Conservation (phyloP, 2,797 vertebrate genomes). For the Bovichtus variegatus region DNA sequence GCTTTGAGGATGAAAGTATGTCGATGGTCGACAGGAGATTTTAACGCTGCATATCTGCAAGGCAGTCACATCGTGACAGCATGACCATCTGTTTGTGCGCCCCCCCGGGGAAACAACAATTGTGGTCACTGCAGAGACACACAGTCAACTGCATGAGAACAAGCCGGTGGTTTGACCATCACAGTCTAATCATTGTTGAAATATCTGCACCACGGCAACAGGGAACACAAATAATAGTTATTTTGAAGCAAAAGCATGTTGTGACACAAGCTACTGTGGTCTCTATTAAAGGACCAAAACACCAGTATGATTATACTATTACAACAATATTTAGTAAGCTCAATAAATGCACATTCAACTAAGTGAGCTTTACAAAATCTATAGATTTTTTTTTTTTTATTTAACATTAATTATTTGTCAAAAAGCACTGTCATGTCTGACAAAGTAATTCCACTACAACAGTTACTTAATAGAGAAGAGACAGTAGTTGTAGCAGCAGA, state of each 20-base stretch:
- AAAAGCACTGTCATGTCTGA: background rate
- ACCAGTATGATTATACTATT: background rate
- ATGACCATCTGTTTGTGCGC: slow-evolving; percentile 63
- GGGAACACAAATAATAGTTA: slow-evolving; percentile 23
- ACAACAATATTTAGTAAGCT: background rate
- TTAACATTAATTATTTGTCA: background rate
- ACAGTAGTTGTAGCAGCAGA: background rate
- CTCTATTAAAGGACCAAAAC: slow-evolving; percentile 5
- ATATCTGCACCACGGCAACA: slow-evolving; percentile 45
- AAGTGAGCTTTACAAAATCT: background rate
- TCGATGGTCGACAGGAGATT: background rate
- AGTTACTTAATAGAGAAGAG: background rate
- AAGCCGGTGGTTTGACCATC: slow-evolving; percentile 47
- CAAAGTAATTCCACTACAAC: background rate
- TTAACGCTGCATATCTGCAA: slow-evolving; percentile 16
- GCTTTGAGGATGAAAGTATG: slow-evolving; percentile 10
- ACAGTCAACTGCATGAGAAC: slow-evolving; percentile 49
- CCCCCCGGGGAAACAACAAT: slow-evolving; percentile 38
- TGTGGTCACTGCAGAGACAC: slow-evolving; percentile 32
- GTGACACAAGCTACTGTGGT: background rate
- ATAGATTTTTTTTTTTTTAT: background rate
- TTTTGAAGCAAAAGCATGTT: slow-evolving; percentile 5
- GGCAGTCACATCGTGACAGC: slow-evolving; percentile 48
- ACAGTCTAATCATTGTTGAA: slow-evolving; percentile 58
- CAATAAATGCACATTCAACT: background rate